phyloP scores from a whole-genome alignment of 1,140 invertebrate genomes.

The Leptinotarsa lineolata region DNA sequence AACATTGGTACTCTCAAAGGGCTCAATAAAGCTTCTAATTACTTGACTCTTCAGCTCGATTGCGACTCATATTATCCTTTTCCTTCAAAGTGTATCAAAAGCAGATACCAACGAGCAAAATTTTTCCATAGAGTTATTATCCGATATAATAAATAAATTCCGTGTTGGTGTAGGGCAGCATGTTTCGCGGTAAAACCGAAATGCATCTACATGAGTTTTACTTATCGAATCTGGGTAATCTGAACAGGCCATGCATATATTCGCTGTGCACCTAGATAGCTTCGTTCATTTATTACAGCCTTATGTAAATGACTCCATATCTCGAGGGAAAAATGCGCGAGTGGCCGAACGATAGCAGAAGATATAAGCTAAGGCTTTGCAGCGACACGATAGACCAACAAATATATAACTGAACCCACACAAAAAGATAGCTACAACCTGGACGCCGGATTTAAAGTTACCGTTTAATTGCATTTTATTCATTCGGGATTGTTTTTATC shows the following conservation, averaged over 20 bases:
- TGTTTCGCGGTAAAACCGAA: conserved; percentile 31
- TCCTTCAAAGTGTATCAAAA: too few species aligned
- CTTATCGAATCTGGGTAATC: conserved; percentile 49
- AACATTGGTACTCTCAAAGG: neutral
- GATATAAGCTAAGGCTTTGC: conserved; percentile 42
- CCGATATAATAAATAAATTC: neutral
- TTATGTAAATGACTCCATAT: conserved; percentile 48
- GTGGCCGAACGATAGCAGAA: conserved; percentile 34
- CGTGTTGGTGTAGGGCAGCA: conserved; percentile 28
- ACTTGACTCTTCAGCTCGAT: too few species aligned
- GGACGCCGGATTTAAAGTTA: neutral
- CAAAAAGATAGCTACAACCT: conserved; percentile 11
- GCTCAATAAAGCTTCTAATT: too few species aligned
- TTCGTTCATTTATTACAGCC: conserved; percentile 49
- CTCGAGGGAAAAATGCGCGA: conserved; percentile 46
- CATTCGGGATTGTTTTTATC: neutral
- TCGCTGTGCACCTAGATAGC: conserved; percentile 45
- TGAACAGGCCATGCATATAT: conserved; percentile 43
- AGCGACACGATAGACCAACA: conserved; percentile 40
- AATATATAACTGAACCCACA: conserved; percentile 37
- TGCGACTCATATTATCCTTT: too few species aligned
- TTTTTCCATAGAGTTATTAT: too few species aligned
- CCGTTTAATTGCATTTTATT: neutral
- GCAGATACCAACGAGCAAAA: too few species aligned
- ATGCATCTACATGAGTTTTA: conserved; percentile 26